Evolutionary conservation across 2,113 vertebrate species (phyloP), one percentile per base, ranked within the genome.

Genomic region (Holacanthus passer): DNA sequence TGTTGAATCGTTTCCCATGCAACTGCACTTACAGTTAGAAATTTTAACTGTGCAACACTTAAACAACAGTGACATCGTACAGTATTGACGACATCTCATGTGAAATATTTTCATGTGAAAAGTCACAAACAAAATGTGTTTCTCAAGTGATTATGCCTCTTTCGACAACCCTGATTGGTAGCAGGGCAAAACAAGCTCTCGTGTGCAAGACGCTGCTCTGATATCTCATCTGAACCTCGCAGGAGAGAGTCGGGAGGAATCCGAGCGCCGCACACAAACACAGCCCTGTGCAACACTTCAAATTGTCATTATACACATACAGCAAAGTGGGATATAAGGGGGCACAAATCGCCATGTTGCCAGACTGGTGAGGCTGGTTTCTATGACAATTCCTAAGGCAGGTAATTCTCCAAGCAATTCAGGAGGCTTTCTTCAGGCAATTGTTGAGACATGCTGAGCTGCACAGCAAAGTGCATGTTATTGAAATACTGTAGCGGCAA

Each of bases 131-230:
- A 64, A 58, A 84, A 83, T 39, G 59, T 62, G 45, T 69, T 69
- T 60, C 58, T 81, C 60, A 59, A 84, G 80, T 86, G 86, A 86
- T 87, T 82, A 56, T 19, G 35, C 29, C 58, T 17, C 58, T 35
- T 77, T 83, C 47, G 50, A 84, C 53, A 73, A n/a, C 32, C 41
- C 20, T 85, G 85, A 91, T 76, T 88, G 53, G 78, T 60, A 59
- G 48, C 7, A 11, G 62, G 39, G 32, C 22, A 63, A 83, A 82
- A 67, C 48, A 29, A 4, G n/a, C 41, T 66, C 58, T 87, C 56
- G 47, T 85, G 24, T 41, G n/a, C 35, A 39, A 84, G 75, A 79
- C 20, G 70, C 27, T 35, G 43, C 69, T 67, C 60, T 63, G 59
- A 83, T 81, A 29, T 71, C 48, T 88, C 60, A 79, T 82, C 24